Conservation (phyloP, 2,797 vertebrate genomes). For the Oophaga sylvatica region DNA sequence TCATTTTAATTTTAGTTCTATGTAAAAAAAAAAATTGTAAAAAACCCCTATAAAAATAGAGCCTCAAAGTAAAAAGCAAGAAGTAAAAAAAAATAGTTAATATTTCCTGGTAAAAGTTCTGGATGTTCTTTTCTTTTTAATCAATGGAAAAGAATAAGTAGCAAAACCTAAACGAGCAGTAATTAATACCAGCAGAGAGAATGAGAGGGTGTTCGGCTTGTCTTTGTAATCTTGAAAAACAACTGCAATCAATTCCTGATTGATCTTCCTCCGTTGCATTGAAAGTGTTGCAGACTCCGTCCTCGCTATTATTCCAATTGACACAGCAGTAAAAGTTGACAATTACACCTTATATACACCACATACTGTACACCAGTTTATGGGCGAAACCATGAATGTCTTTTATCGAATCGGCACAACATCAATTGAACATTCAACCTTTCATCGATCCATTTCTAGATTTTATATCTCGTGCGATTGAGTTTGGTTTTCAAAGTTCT, state of each 20-base stretch:
- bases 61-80: not conserved
- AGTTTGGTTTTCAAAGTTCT: not conserved
- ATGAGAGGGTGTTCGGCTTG: slow-evolving; percentile 35
- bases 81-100: not conserved
- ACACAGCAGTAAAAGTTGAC: not conserved
- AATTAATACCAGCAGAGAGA: slow-evolving; percentile 10
- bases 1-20: no score
- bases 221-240: slow-evolving; percentile 58
- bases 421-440: not conserved
- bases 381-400: not conserved
- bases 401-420: not conserved
- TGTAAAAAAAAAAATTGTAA: not conserved
- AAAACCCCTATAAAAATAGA: not conserved
- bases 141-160: slow-evolving; percentile 44
- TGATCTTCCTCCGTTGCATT: slow-evolving; percentile 44
- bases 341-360: not conserved
- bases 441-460: not conserved
- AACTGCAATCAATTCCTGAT: slow-evolving; percentile 58
- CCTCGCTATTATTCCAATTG: not conserved
- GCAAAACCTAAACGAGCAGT: slow-evolving; percentile 45
- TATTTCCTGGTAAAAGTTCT: not conserved
- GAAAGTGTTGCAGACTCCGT: not conserved
- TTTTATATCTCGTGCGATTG: not conserved
- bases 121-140: slow-evolving; percentile 26
- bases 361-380: not conserved